These are phyloP conservation scores for Corvus cornix DNA, from an alignment of 2,113 vertebrate species.

Conservation along the genomic window DNA sequence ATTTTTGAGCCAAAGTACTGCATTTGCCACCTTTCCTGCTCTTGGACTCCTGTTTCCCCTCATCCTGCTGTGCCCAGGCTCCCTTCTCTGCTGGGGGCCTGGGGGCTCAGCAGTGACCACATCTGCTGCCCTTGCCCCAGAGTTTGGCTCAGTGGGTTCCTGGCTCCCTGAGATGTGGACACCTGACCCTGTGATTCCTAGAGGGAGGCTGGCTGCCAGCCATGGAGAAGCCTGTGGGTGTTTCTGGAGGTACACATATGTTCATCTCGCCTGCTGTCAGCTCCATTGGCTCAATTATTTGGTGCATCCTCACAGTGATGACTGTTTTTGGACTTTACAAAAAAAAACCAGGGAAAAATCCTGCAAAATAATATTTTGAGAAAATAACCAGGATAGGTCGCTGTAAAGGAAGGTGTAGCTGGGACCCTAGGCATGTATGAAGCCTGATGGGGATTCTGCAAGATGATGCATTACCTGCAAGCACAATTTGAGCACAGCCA, in stretches of 20 bases:
- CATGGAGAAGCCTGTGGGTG: neutral
- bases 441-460: neutral
- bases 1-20: neutral
- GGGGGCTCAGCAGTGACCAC: neutral
- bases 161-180: neutral
- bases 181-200: neutral
- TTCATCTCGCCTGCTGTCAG: neutral
- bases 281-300: neutral
- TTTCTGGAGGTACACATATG: neutral
- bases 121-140: neutral
- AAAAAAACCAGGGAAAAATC: neutral
- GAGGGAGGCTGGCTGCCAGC: neutral
- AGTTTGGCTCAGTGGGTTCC: neutral
- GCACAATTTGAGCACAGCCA: neutral
- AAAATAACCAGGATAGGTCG: neutral
- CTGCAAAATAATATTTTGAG: neutral
- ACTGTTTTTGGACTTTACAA: neutral
- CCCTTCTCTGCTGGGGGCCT: rapidly evolving
- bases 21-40: neutral
- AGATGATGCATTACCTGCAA: neutral
- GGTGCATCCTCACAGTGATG: rapidly evolving
- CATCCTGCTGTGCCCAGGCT: rapidly evolving
- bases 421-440: rapidly evolving
- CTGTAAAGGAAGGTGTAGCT: neutral
- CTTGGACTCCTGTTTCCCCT: neutral